A percentile compares a stretch with the other conserved stretches of the same genome.
Evolutionary conservation across 2,797 vertebrate genomes (phyloP).

Genomic region (Notolabrus celidotus): DNA sequence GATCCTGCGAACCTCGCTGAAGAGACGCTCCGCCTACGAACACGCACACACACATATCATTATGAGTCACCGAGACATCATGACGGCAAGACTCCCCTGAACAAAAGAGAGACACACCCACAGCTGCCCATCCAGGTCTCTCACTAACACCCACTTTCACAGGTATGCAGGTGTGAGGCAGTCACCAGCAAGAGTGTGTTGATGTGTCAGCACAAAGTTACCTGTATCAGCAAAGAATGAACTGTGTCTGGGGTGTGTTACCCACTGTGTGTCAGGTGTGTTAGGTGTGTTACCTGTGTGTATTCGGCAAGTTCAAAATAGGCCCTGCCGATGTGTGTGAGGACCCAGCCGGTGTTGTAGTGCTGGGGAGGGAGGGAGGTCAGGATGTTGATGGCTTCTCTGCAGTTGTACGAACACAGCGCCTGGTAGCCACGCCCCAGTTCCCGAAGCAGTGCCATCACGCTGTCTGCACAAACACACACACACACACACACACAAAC

Average conservation of each 20-base stretch:
- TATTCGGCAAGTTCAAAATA: slow-evolving; percentile 98
- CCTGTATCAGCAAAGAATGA: too few species aligned
- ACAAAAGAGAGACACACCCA: not conserved
- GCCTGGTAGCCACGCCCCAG: slow-evolving; percentile 96
- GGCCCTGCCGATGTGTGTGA: slow-evolving; percentile 95
- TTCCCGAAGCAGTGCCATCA: slow-evolving; percentile 87
- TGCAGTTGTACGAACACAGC: slow-evolving; percentile 96
- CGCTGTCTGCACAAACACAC: slow-evolving; percentile 60
- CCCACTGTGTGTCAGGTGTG: not conserved
- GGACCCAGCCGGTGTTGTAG: slow-evolving; percentile 98
- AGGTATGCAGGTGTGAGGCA: too few species aligned
- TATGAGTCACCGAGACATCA: too few species aligned
- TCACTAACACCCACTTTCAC: too few species aligned
- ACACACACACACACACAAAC: slow-evolving; percentile 2
- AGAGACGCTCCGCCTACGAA: slow-evolving; percentile 93
- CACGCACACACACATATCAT: not conserved
- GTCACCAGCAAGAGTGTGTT: too few species aligned
- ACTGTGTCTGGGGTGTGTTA: not conserved
- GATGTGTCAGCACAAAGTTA: too few species aligned
- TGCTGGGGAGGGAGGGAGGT: slow-evolving; percentile 96
- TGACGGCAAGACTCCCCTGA: too few species aligned
- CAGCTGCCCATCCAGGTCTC: too few species aligned
- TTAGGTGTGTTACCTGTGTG: slow-evolving; percentile 88
- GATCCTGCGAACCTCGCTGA: slow-evolving; percentile 95
- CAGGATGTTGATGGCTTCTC: slow-evolving; percentile 94